Evolutionary conservation across 2,113 vertebrate species (phyloP), one percentile per base, ranked within the genome.

Genomic region (Oreochromis niloticus): DNA sequence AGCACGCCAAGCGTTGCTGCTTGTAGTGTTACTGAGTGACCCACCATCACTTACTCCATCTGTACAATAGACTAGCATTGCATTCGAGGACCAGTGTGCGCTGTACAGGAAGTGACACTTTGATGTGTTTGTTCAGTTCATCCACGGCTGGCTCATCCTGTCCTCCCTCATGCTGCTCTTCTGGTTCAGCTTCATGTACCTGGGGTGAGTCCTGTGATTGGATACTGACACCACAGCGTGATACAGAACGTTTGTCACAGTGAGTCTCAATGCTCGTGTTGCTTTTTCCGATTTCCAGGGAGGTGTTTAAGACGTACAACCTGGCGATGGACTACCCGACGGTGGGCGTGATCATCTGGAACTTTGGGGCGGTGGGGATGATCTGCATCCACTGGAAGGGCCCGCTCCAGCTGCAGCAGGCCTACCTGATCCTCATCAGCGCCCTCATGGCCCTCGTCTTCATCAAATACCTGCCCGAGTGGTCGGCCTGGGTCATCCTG

Each of bases 311-410:
- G 95, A 99, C 98, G 0, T 99, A 99, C 96, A 99, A 99, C 0
- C 91, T 99, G 92, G 98, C 98, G 5, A 97, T 99, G 97, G 98
- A 99, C 93, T 98, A 99, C 85, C 98, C 97, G 1, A 99, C 98
- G 0, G 94, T 99, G 24, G 94, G 96, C 9, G 95, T 99, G 94
- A 90, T 98, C 22, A 97, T 99, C 94, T 99, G 98, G 98, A 99
- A 99, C 96, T 99, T 99, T 5, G 98, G 98, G 63, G 98, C 97
- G 0, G 98, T 99, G 87, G 98, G 98, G 80, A 99, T 99, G 98
- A 96, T 99, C 86, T 99, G 98, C 86, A 98, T 99, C 92, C 98
- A 99, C 90, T 99, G 98, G 98, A 99, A 98, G 91, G 98, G 98
- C 0, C 98, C 98, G 1, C 95, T 99, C 55, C 95, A 97, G 91